These are phyloP conservation scores for Amniataba percoides DNA, from an alignment of 2,797 vertebrate species.

Conservation along the genomic window DNA sequence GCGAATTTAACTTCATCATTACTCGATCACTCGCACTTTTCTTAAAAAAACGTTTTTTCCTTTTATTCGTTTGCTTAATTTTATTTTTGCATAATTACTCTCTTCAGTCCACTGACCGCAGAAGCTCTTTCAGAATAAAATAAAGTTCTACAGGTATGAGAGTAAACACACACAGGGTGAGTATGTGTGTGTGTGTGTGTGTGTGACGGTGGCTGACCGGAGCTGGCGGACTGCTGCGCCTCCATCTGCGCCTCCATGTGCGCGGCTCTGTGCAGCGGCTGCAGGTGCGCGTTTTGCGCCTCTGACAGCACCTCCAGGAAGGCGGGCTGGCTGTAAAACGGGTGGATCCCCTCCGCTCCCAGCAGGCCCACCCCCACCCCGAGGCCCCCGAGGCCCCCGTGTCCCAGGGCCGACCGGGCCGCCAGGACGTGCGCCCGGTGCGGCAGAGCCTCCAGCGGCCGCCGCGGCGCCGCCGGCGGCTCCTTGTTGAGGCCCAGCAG, in stretches of 20 bases:
- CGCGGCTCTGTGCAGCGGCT: slow-evolving; percentile 88
- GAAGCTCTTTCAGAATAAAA: not conserved
- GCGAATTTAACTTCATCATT: no score
- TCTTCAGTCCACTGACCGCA: not conserved
- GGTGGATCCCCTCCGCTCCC: slow-evolving; percentile 91
- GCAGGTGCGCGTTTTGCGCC: slow-evolving; percentile 92
- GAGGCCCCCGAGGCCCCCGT: slow-evolving; percentile 89
- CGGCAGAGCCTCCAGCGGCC: slow-evolving; percentile 90
- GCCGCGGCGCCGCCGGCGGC: slow-evolving; percentile 87
- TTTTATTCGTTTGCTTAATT: no score
- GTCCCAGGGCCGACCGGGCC: slow-evolving; percentile 90
- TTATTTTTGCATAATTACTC: no score
- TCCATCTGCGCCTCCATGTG: slow-evolving; percentile 88
- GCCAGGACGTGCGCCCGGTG: slow-evolving; percentile 91
- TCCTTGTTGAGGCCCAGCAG: slow-evolving; percentile 97
- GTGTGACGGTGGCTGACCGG: slow-evolving; percentile 84
- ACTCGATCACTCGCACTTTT: no score
- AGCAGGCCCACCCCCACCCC: slow-evolving; percentile 92
- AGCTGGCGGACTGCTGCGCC: slow-evolving; percentile 91
- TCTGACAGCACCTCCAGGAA: slow-evolving; percentile 95
- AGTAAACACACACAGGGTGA: no score
- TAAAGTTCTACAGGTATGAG: no score
- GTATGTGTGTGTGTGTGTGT: no score
- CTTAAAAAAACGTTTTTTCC: no score
- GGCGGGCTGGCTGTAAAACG: slow-evolving; percentile 95